Evolutionary conservation across 2,113 vertebrate genomes (phyloP), one percentile per base, ranked within the genome.

Genomic region (Odocoileus virginianus): DNA sequence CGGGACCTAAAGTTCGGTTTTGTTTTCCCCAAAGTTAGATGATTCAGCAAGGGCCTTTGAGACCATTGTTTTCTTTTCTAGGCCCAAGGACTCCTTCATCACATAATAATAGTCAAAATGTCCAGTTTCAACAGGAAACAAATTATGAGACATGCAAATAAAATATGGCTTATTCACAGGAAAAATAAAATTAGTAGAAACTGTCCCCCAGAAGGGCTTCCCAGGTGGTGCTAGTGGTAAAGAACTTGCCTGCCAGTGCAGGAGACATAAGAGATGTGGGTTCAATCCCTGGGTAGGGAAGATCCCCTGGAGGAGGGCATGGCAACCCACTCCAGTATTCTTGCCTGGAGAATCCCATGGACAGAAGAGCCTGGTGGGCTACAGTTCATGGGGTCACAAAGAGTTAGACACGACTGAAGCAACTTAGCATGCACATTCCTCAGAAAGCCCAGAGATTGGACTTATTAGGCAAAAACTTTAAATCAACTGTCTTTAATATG

Each of bases 41-140:
- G 47, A 50, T 50, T 50, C 47, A 50, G 47, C 47, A 50, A 50
- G 47, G 47, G 47, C 12, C 47, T 50, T 50, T 50, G 47, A 50
- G 47, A 50, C 47, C 13, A 12, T 50, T 50, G 47, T 50, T 50
- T 50, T 14, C 47, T 50, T 50, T 50, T 50, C 47, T 50, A 50
- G 47, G 47, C 47, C 47, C 47, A 50, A 50, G 13, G 47, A 50
- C 47, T 50, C 47, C 47, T 50, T 50, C 47, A 50, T 50, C 47
- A 95, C 50, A 54, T 30, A 10, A 64, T 95, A 79, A 87, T 67
- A 81, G 79, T 81, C 74, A 92, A 92, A 92, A 95, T 81, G 43
- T 50, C 25, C 33, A 40, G 50, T 58, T 87, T 92, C 83, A 55
- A 87, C 14, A 87, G 21, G 50, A 92, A 47, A 50, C 40, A 61